Base-by-base conservation (phyloP, 2,888 invertebrate genomes). In the Stramonita haemastoma region DNA sequence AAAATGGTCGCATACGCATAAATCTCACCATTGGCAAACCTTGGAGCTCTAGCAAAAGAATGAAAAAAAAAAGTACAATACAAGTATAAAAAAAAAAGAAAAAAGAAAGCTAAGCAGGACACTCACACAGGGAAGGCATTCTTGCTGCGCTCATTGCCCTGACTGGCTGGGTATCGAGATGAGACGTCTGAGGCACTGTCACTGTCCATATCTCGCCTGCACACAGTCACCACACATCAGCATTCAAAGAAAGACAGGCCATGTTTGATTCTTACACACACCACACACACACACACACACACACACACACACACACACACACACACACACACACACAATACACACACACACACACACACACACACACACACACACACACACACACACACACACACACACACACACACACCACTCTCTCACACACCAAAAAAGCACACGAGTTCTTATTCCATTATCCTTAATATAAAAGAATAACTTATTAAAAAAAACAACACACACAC, bases 171-270 rank as follows among this genome's bases (percentile, higher is more conserved):
- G 34, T 91, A 90, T 19, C 91, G 83, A 87, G 91, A 91, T 0
- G 94, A 94, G 0, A 94, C 91, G 73, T 95, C 95, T 1, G 95
- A 95, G 77, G 93, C 95, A 92, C 95, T 95, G n/a, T 94, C 94
- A 89, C 94, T 94, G 91, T 94, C 94, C 6, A 90, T 87, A 66
- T 95, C 94, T 89, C 93, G 91, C 81, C 93, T 93, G 83, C 0
- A 92, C 0, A 92, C 88, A n/a, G 6, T 26, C 26, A 57, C 79
- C n/a, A n/a, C 22, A 26, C 87, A 87, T 32, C 73, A 73, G 73
- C 22, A 73, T 4, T 22, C 29, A 89, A 34, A 34, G 32, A 29
- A 26, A 85, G 34, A 17, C 77, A 70, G 32, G 34, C 15, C 22
- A 73, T n/a, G 29, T 15, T 0, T 34, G 32, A 22, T 1, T 36